A percentile compares a stretch with the other conserved stretches of the same genome.
phyloP scores from a whole-genome alignment of 2,888 invertebrate species.

The Drosophila percnosoma region DNA sequence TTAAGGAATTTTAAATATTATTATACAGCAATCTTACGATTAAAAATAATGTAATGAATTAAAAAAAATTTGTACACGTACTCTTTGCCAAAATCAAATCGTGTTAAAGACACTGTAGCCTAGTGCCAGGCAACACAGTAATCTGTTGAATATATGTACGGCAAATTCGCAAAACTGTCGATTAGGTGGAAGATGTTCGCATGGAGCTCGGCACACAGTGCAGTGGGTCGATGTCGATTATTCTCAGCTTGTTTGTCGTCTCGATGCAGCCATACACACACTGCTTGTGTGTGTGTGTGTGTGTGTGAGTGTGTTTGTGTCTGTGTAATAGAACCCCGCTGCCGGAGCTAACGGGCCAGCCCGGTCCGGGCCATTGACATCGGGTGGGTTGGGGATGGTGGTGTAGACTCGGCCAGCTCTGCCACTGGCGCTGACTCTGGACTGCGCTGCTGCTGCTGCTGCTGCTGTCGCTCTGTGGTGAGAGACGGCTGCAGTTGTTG shows the following conservation, averaged over 20 bases:
- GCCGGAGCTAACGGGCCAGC: conserved; percentile 55
- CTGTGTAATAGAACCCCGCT: conserved; percentile 36
- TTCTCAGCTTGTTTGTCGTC: conserved; percentile 79
- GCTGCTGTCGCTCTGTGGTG: conserved; percentile 39
- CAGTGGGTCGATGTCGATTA: conserved; percentile 81
- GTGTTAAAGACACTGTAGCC: conserved; percentile 28
- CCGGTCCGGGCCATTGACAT: conserved; percentile 60
- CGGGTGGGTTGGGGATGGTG: conserved; percentile 51
- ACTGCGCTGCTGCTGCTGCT: conserved; percentile 23
- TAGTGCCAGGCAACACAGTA: conserved; percentile 14
- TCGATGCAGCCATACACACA: conserved; percentile 56
- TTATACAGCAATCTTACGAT: neutral
- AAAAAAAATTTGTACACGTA: too few species aligned
- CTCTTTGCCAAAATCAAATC: conserved; percentile 5
- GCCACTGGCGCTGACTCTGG: conserved; percentile 22
- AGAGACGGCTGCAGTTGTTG: conserved; percentile 63
- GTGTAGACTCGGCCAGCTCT: conserved; percentile 23
- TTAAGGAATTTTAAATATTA: neutral
- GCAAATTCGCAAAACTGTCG: conserved; percentile 37
- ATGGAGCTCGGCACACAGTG: conserved; percentile 64
- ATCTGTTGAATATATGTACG: conserved; percentile 59
- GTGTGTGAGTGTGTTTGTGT: conserved; percentile 13
- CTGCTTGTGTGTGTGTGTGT: neutral
- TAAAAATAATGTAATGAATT: neutral
- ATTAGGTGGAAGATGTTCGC: conserved; percentile 42